A percentile compares a stretch with the other conserved stretches of the same genome.
Evolutionary conservation across 2,797 vertebrate species (phyloP).

Genomic region (Enteromius trimaculatus): DNA sequence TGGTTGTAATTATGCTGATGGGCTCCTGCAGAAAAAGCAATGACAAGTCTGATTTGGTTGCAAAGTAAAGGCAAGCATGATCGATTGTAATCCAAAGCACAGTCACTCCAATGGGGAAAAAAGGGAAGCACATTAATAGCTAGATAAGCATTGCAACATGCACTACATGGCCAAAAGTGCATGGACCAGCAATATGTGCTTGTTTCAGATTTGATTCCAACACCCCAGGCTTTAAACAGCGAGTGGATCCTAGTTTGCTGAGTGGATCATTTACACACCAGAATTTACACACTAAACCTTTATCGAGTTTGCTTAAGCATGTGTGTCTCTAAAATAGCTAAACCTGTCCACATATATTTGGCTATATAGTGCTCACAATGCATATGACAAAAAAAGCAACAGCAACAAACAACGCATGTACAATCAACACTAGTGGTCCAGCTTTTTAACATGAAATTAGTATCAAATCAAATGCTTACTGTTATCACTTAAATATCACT

Average conservation of each 20-base stretch:
- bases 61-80: conserved; percentile 44
- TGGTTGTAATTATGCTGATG: conserved; percentile 96
- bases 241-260: neutral
- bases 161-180: neutral
- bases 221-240: neutral
- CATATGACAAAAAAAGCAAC: neutral
- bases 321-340: neutral
- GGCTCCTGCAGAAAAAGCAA: conserved; percentile 91
- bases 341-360: conserved; percentile 1
- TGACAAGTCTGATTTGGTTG: conserved; percentile 65
- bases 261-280: neutral
- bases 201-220: neutral
- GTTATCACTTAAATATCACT: too few species aligned
- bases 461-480: neutral
- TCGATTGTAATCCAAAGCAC: conserved; percentile 29
- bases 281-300: neutral
- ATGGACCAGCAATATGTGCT: conserved; percentile 8
- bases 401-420: neutral
- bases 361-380: conserved; percentile 10
- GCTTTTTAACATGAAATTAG: neutral
- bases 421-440: conserved; percentile 1
- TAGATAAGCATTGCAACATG: conserved; percentile 2
- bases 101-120: conserved; percentile 4
- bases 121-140: conserved; percentile 30
- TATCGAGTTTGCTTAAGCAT: neutral